Base-by-base conservation (phyloP, 2,888 invertebrate genomes). In the Dryobota labecula region DNA sequence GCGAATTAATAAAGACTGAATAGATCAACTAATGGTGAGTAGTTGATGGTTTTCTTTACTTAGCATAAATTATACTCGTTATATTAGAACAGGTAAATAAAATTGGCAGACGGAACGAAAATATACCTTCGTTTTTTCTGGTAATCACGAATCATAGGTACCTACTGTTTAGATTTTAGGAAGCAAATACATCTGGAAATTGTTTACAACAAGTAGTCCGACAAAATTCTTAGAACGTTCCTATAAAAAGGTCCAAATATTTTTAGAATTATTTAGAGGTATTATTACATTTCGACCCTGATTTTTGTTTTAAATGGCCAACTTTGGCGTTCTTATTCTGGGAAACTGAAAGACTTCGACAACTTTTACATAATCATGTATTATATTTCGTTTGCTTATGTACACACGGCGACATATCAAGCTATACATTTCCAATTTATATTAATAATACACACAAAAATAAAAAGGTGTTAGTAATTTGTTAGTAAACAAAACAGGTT, bases 1-100 rank as follows among this genome's bases (percentile, higher is more conserved):
- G 80, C 76, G 74, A 84, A 86, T 85, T 78, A 80, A 86, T 73
- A 80, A 80, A 81, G 64, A 84, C 62, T 73, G 71, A 82, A 57
- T 73, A 60, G 60, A 64, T 64, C 13, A 57, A 64, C 38, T 53
- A 67, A 53, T 77, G 51, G 54, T 63, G 24, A 67, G 56, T 53
- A 73, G 70, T 73, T 67, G 9, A 67, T 67, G 51, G 53, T 64
- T 63, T 60, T 73, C 38, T 67, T 70, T 58, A 64, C 72, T 76
- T 57, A 53, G 20, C 56, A 74, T 74, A 64, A 66, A 78, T 78
- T 66, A 63, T 56, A 51, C 24, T 64, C 30, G n/a, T 51, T 45
- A 33, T 18, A n/a, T n/a, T n/a, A 54, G 58, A 75, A 58, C 60
- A 27, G 45, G 51, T 51, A 51, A 41, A 61, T 54, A 53, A 45